Conservation (phyloP, 2,888 invertebrate species). For the Rhaphigaster nebulosa region DNA sequence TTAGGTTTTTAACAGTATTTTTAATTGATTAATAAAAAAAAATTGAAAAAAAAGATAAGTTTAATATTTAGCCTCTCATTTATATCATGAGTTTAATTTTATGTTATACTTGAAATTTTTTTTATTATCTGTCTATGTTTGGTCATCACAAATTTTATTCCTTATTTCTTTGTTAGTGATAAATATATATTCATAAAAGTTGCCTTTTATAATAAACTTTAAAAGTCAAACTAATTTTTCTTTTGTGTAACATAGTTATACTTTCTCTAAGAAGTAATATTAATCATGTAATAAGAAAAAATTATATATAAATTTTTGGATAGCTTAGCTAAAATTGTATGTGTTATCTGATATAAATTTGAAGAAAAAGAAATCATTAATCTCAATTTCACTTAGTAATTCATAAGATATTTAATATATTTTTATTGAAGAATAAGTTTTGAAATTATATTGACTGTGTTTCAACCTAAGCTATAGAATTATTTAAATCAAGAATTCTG, state of each 20-base stretch:
- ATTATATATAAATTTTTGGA: background rate
- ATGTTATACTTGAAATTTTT: background rate
- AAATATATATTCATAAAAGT: background rate
- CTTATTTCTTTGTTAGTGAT: background rate
- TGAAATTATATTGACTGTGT: background rate
- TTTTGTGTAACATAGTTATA: conserved; percentile 47
- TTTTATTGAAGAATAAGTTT: background rate
- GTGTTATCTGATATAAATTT: background rate
- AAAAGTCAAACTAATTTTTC: conserved; percentile 6
- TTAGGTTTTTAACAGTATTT: background rate
- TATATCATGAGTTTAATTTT: conserved; percentile 9
- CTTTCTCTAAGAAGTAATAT: background rate
- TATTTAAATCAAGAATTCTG: background rate
- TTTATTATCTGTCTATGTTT: background rate
- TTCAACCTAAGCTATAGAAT: background rate
- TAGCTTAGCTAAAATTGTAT: background rate
- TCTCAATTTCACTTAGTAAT: background rate
- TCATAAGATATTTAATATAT: background rate
- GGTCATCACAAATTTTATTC: conserved; percentile 5
- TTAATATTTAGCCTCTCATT: background rate
- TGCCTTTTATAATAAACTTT: conserved; percentile 18
- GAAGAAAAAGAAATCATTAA: background rate
- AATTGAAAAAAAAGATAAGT: background rate
- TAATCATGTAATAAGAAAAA: background rate
- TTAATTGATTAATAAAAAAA: background rate